Base-by-base conservation (phyloP, 1,140 invertebrate species). In the Hycleus cichorii region DNA sequence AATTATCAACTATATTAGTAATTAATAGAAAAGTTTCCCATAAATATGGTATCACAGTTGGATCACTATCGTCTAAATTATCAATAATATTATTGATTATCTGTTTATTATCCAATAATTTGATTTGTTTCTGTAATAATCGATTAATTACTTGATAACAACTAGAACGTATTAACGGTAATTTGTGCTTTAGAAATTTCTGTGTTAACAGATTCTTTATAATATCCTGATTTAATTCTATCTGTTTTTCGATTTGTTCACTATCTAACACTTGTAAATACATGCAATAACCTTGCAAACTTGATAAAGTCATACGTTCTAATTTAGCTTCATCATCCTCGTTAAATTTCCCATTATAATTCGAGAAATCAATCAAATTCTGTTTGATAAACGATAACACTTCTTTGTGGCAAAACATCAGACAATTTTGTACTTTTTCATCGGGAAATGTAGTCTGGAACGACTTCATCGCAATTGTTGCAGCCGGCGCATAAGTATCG, bases 401-500 rank as follows among this genome's bases (percentile, higher is more conserved):
- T 76, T 91, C 89, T 53, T 79, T 73, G 66, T 89, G 84, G 68
- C 88, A 92, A 75, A 88, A 88, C 11, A 83, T 64, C 27, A 93
- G 79, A 5, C 87, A 90, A 69, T 87, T 84, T 9, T 79, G 72
- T 42, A 73, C 72, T 91, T 90, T 8, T 80, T 77, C 7, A 74
- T 63, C 47, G 88, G 83, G 74, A 94, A 32, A 93, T 7, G 87
- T 85, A 44, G 79, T 78, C 72, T 83, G 60, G 54, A 73, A 74
- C 10, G 9, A 58, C 65, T 43, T 26, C 49, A 57, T 75, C 12
- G 91, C 91, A 58, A 84, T 81, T 59, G 80, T 81, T 4, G 90
- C 86, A 11, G 89, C 89, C 3, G 88, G 88, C 8, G 87, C 79
- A 75, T 91, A 90, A 5, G 83, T 83, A 67, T 95, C 93, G 75